phyloP scores from a whole-genome alignment of 2,113 vertebrate genomes.

The Deroptyus accipitrinus region DNA sequence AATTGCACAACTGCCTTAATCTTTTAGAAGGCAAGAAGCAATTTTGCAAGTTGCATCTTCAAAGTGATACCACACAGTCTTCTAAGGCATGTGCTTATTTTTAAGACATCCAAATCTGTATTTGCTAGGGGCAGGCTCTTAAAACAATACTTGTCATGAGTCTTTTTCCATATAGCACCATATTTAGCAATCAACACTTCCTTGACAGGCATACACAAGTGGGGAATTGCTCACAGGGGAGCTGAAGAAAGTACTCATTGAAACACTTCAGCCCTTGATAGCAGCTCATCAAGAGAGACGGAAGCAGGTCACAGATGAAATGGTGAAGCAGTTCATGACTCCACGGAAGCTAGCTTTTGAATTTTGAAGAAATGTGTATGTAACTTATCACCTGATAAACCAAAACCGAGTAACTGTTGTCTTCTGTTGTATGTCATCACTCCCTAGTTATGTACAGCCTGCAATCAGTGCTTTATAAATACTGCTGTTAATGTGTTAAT shows the following conservation, averaged over 20 bases:
- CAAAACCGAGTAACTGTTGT: background rate
- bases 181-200: background rate
- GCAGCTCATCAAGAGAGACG: slow-evolving; percentile 89
- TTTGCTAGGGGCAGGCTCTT: background rate
- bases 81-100: background rate
- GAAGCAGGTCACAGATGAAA: slow-evolving; percentile 87
- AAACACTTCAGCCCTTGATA: slow-evolving; percentile 91
- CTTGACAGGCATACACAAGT: slow-evolving; percentile 87
- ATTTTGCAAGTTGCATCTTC: background rate
- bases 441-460: slow-evolving; percentile 20
- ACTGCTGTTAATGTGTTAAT: background rate
- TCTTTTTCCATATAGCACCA: background rate
- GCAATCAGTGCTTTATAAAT: slow-evolving; percentile 17
- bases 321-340: slow-evolving; percentile 89
- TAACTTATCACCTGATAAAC: background rate
- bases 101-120: background rate
- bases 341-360: slow-evolving; percentile 87
- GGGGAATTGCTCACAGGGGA: slow-evolving; percentile 93
- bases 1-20: background rate
- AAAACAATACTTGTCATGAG: background rate
- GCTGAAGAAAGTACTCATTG: slow-evolving; percentile 91
- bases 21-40: background rate
- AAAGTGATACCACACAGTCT: background rate
- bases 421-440: background rate
- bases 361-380: slow-evolving; percentile 66